phyloP scores from a whole-genome alignment of 35 echinoderm and acorn worm species.

The Apostichopus californicus region DNA sequence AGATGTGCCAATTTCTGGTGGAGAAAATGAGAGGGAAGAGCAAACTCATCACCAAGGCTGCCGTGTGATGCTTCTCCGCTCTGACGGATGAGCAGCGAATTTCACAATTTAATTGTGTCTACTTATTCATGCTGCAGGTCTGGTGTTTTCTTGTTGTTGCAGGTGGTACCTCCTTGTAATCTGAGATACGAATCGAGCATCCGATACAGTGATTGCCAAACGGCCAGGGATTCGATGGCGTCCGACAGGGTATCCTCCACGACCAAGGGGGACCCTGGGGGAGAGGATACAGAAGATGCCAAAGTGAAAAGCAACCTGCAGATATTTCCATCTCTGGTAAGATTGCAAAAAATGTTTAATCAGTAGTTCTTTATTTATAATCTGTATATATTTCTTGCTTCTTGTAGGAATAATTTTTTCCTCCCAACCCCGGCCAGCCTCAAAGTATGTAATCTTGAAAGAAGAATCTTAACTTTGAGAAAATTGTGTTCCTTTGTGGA shows the following conservation, averaged over 20 bases:
- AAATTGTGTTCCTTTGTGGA: too few relatives aligned
- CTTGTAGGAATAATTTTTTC: too few relatives aligned
- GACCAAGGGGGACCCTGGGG: background rate
- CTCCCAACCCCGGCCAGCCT: too few relatives aligned
- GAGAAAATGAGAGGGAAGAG: background rate
- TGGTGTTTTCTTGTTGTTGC: background rate
- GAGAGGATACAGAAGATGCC: background rate
- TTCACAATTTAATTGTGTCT: background rate
- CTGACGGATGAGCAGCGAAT: background rate
- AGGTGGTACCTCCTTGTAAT: background rate
- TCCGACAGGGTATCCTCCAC: background rate
- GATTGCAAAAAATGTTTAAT: background rate
- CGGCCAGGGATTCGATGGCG: background rate
- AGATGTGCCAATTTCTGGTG: too few relatives aligned
- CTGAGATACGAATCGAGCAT: background rate
- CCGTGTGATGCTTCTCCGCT: background rate
- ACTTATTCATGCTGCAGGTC: background rate
- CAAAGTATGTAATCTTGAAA: too few relatives aligned
- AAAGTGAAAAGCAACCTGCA: background rate
- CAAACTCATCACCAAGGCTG: background rate
- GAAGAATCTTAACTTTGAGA: too few relatives aligned
- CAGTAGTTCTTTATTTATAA: too few relatives aligned
- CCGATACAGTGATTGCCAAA: background rate
- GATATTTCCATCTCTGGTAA: slow-evolving; percentile 10
- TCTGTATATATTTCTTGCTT: too few relatives aligned